These are phyloP conservation scores for Notoglanidium macrostoma DNA, from an alignment of 2,797 vertebrate genomes.

Conservation along the genomic window DNA sequence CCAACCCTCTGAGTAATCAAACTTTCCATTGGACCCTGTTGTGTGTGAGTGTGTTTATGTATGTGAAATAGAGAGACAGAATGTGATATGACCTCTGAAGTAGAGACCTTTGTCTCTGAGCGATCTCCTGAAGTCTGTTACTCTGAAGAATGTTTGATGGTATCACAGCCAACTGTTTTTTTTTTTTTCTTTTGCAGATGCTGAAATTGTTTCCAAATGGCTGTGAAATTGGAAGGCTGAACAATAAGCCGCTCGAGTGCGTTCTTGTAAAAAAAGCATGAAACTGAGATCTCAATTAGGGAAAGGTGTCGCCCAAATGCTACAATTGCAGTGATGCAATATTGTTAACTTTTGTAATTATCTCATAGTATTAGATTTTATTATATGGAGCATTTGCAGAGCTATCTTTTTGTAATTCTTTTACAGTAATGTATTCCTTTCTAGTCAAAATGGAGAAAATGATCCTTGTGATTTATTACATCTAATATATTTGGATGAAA, in stretches of 20 bases:
- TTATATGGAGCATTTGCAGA: not conserved
- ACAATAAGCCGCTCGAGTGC: not conserved
- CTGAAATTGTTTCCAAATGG: conserved; percentile 74
- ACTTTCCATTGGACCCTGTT: conserved; percentile 24
- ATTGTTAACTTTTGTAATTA: not conserved
- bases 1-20: conserved; percentile 25
- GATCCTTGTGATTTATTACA: not conserved
- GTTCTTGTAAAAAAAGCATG: conserved; percentile 1
- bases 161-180: conserved; percentile 68
- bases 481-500: not conserved
- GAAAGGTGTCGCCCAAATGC: not conserved
- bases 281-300: not conserved
- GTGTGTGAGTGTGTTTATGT: not conserved
- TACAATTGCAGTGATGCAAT: not conserved
- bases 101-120: conserved; percentile 56
- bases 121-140: conserved; percentile 63
- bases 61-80: conserved; percentile 16
- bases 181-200: conserved; percentile 60
- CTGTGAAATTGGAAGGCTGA: conserved; percentile 45
- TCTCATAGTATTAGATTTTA: no score
- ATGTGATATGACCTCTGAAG: conserved; percentile 39
- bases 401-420: not conserved
- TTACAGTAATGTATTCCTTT: not conserved
- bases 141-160: conserved; percentile 67
- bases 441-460: not conserved